Evolutionary conservation across 2,113 vertebrate species (phyloP).

Genomic region (Sylvietta virens): DNA sequence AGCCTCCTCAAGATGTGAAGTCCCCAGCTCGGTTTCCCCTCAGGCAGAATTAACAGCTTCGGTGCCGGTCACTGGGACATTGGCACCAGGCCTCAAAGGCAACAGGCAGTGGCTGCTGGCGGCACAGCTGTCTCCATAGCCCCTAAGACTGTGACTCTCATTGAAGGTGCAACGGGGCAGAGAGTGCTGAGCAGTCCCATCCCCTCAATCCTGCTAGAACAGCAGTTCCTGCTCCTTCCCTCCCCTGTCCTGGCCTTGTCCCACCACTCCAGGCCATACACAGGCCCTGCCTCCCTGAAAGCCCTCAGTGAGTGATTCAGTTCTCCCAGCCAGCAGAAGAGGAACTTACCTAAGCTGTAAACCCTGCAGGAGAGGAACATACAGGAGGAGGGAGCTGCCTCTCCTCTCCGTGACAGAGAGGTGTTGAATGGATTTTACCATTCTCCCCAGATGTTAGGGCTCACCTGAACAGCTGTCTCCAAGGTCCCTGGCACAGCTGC

Average conservation of each 20-base stretch:
- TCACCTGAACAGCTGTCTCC: neutral
- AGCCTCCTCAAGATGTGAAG: neutral
- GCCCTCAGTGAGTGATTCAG: accelerated
- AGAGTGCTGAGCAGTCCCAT: neutral
- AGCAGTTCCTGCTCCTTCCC: accelerated
- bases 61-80: neutral
- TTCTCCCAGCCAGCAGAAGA: neutral
- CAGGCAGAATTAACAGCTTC: neutral
- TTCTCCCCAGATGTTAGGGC: neutral
- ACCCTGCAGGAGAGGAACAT: neutral
- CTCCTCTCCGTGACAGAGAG: neutral
- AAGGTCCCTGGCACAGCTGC: neutral
- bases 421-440: neutral
- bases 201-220: neutral
- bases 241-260: neutral
- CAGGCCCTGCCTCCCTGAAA: neutral
- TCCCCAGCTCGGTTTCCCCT: neutral
- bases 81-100: neutral
- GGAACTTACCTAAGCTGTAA: neutral
- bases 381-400: neutral
- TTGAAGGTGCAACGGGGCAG: neutral
- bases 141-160: neutral
- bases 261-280: neutral
- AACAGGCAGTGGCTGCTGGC: neutral
- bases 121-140: neutral